Evolutionary conservation across 2,113 vertebrate genomes (phyloP), one percentile per base, ranked within the genome.

Genomic region (Himantopus leucocephalus): DNA sequence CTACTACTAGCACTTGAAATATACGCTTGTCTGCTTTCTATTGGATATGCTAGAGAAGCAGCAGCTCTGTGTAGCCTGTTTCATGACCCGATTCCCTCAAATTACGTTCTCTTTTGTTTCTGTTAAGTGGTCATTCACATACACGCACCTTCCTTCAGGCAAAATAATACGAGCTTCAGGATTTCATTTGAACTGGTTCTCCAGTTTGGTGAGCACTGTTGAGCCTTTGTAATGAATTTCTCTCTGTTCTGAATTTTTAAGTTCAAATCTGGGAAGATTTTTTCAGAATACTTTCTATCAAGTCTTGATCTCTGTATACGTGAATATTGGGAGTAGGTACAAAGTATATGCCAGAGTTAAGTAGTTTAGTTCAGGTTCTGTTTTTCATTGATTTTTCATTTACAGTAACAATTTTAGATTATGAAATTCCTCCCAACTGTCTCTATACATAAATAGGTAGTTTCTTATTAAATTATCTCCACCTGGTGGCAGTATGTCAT

Each of bases 401-500:
- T 91, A 39, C 53, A 62, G 3, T 41, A 81, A 75, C 12, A 52
- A 32, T 60, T 91, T 60, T 20, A 8, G 17, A 13, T 62, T 50
- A 32, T 43, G 10, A 48, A 86, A 85, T 91, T 86, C 14, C 12
- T 89, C 48, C 53, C 16, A 5, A 5, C 64, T 35, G 30, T n/a
- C 21, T 48, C 19, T 29, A 2, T 70, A 30, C 7, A 7, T 47
- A 43, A 88, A 41, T 60, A n/a, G 15, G 15, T 66, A 66, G 30
- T 32, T 94, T 82, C 27, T 73, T 92, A 90, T 67, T 91, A 78
- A 91, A 71, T 78, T 56, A 76, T 94, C 91, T 97, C 95, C 97
- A 90, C 94, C 97, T 96, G 96, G 96, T 97, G 96, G 97, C 97
- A 96, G 94, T 93, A 85, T 92, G 84, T 97, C 84, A 92, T 95